A percentile compares a stretch with the other conserved stretches of the same genome.
These are phyloP conservation scores for Hyaena hyaena DNA, from an alignment of 2,113 vertebrate species.

Conservation along the genomic window DNA sequence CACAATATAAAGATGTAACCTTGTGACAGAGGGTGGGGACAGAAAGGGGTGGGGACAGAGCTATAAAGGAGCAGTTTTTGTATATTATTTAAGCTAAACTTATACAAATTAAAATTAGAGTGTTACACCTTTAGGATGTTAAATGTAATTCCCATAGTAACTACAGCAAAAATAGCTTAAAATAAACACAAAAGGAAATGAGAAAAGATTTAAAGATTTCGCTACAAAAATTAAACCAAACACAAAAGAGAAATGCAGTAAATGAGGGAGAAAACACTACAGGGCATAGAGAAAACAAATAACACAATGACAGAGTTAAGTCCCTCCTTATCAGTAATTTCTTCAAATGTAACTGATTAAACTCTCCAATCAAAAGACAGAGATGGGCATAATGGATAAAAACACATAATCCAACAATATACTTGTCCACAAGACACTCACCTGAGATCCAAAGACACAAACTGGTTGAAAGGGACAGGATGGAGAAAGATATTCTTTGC, in stretches of 20 bases:
- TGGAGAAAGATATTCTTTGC: not conserved
- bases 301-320: not conserved
- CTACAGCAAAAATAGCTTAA: not conserved
- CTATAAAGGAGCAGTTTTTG: not conserved
- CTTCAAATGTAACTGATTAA: not conserved
- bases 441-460: not conserved
- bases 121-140: not conserved
- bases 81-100: not conserved
- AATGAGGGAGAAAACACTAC: not conserved
- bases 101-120: not conserved
- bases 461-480: not conserved
- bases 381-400: not conserved
- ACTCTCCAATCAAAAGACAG: not conserved
- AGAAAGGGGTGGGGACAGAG: not conserved
- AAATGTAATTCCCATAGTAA: not conserved
- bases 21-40: not conserved
- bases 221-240: not conserved
- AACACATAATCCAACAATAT: not conserved
- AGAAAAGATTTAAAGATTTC: not conserved
- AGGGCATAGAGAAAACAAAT: not conserved
- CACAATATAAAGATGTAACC: not conserved
- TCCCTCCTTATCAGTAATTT: not conserved
- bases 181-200: not conserved
- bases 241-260: not conserved
- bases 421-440: not conserved